Percentiles rank a stretch among this genome's conserved stretches.
Evolutionary conservation across 2,113 vertebrate species (phyloP).

Genomic region (Neogobius melanostomus): DNA sequence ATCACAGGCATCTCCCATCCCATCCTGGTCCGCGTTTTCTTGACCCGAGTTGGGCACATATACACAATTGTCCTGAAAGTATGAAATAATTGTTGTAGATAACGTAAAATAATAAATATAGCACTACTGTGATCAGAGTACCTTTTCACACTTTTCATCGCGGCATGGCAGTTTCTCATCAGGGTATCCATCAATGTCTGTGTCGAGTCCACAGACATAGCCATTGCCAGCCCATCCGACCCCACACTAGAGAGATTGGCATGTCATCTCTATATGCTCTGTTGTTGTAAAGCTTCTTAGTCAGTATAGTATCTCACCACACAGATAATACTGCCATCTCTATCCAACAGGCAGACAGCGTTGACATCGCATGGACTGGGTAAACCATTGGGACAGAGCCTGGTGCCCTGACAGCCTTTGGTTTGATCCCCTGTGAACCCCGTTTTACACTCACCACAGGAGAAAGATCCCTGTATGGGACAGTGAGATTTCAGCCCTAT

Average conservation of each 20-base stretch:
- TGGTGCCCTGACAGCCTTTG: slow-evolving; percentile 81
- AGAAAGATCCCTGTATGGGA: slow-evolving; percentile 86
- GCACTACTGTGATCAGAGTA: slow-evolving; percentile 16
- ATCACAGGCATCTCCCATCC: slow-evolving; percentile 89
- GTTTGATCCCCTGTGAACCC: slow-evolving; percentile 88
- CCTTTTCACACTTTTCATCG: slow-evolving; percentile 86
- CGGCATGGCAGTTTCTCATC: slow-evolving; percentile 83
- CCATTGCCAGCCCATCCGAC: slow-evolving; percentile 96
- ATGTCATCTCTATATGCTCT: neutral
- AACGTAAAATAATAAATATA: neutral
- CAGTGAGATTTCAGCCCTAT: slow-evolving; percentile 8
- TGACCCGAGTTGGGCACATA: slow-evolving; percentile 97
- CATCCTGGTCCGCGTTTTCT: slow-evolving; percentile 92
- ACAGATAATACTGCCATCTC: slow-evolving; percentile 85
- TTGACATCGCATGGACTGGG: slow-evolving; percentile 87
- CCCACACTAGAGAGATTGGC: slow-evolving; percentile 79
- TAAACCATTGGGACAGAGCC: slow-evolving; percentile 81
- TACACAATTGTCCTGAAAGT: slow-evolving; percentile 90
- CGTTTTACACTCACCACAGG: slow-evolving; percentile 86
- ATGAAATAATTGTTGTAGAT: neutral
- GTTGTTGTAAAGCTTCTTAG: neutral
- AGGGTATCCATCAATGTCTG: slow-evolving; percentile 95
- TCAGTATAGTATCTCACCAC: slow-evolving; percentile 71
- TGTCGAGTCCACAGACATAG: slow-evolving; percentile 89
- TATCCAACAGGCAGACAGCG: slow-evolving; percentile 85